A percentile compares a stretch with the other conserved stretches of the same genome.
phyloP scores from a whole-genome alignment of 2,113 vertebrate genomes.

The Galeopterus variegatus region DNA sequence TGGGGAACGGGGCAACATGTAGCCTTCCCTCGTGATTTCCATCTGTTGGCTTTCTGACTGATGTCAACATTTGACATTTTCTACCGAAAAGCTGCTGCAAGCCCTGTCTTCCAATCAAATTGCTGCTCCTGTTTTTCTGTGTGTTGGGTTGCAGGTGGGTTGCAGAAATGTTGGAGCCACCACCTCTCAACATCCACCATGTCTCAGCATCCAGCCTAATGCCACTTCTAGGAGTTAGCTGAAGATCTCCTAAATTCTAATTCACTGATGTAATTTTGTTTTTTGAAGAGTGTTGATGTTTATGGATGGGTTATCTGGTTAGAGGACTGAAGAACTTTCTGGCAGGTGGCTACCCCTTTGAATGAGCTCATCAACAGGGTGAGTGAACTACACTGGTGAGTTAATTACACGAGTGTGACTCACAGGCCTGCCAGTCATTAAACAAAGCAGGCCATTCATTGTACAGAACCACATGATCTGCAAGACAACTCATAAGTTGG shows the following conservation, averaged over 20 bases:
- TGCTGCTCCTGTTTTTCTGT: background rate
- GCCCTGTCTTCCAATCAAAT: background rate
- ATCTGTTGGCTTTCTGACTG: background rate
- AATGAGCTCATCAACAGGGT: background rate
- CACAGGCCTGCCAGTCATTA: background rate
- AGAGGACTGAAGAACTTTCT: background rate
- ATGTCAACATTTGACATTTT: background rate
- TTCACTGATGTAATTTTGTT: background rate
- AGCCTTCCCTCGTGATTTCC: background rate
- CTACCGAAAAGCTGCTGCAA: background rate
- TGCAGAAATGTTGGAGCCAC: background rate
- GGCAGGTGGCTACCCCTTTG: background rate
- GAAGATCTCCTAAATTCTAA: background rate
- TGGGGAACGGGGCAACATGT: background rate
- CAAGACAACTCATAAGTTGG: background rate
- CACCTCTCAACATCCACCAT: background rate
- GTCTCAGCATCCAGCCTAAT: background rate
- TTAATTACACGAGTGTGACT: background rate
- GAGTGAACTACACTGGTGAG: background rate
- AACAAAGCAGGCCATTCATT: slow-evolving; percentile 12
- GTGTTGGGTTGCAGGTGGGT: too few species aligned
- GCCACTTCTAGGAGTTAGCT: background rate
- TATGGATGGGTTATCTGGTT: background rate
- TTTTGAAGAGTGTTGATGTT: background rate
- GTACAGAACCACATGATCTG: background rate